These are phyloP conservation scores for Lichenostomus cassidix DNA, from an alignment of 2,113 vertebrate genomes.

Conservation along the genomic window DNA sequence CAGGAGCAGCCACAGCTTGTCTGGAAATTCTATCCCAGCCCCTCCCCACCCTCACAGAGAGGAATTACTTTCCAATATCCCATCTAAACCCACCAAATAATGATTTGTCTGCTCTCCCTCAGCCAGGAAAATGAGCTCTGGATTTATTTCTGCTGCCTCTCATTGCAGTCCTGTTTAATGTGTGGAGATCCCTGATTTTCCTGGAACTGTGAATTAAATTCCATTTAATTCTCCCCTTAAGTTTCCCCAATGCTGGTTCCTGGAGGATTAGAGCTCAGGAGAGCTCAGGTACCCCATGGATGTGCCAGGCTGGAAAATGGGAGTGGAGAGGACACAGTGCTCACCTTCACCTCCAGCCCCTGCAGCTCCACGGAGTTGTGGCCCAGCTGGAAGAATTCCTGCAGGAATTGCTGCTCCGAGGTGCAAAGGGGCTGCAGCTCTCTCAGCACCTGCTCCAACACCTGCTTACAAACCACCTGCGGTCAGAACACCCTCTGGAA, in stretches of 20 bases:
- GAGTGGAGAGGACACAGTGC: not conserved
- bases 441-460: slow-evolving; percentile 42
- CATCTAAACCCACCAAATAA: not conserved
- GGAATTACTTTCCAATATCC: not conserved
- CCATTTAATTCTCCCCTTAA: not conserved
- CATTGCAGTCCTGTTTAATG: not conserved
- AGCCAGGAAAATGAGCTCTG: not conserved
- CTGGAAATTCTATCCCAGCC: not conserved
- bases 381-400: slow-evolving; percentile 43
- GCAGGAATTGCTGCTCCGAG: slow-evolving; percentile 33
- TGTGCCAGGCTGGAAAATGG: too few species aligned
- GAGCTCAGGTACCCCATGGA: not conserved
- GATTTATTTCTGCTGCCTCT: not conserved
- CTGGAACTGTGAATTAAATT: not conserved
- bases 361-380: not conserved
- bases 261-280: not conserved
- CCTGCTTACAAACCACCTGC: not conserved
- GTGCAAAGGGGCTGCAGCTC: slow-evolving; percentile 37
- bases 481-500: not conserved
- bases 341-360: not conserved
- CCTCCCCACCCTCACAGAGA: not conserved
- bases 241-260: not conserved
- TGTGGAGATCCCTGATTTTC: not conserved
- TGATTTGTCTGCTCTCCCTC: too few species aligned
- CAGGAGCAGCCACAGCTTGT: not conserved